These are phyloP conservation scores for Mastacembelus armatus DNA, from an alignment of 2,797 vertebrate species.

Conservation along the genomic window DNA sequence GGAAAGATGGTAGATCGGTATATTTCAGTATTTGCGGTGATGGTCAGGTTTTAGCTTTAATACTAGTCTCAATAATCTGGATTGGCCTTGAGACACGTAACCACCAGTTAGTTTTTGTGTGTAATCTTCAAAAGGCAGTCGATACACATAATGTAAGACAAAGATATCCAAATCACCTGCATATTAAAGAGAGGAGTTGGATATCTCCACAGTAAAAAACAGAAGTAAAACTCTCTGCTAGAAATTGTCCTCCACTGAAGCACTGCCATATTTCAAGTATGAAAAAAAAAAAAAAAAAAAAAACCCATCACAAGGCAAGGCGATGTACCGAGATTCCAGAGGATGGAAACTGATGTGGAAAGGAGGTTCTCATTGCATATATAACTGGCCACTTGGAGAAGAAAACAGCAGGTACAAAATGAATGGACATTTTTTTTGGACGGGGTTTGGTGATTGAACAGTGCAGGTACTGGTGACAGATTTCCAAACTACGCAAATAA, in stretches of 20 bases:
- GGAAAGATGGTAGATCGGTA: slow-evolving; percentile 36
- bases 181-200: slow-evolving; percentile 46
- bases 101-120: slow-evolving; percentile 12
- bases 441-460: slow-evolving; percentile 44
- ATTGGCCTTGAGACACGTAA: slow-evolving; percentile 37
- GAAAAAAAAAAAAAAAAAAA: slow-evolving; percentile 51
- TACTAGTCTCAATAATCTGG: slow-evolving; percentile 33
- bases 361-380: slow-evolving; percentile 80
- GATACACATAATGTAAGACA: slow-evolving; percentile 58
- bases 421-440: slow-evolving; percentile 47
- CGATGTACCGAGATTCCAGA: slow-evolving; percentile 57
- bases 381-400: slow-evolving; percentile 76
- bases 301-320: slow-evolving; percentile 71
- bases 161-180: slow-evolving; percentile 49
- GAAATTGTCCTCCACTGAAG: slow-evolving; percentile 55
- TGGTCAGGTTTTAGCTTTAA: slow-evolving; percentile 36
- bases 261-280: slow-evolving; percentile 73
- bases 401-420: slow-evolving; percentile 68
- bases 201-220: slow-evolving; percentile 50
- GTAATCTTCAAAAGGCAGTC: slow-evolving; percentile 67
- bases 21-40: slow-evolving; percentile 15
- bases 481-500: slow-evolving; percentile 61
- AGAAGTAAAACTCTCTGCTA: slow-evolving; percentile 34
- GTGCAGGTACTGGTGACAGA: slow-evolving; percentile 45
- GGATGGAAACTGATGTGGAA: slow-evolving; percentile 42